Conservation (phyloP, 2,113 vertebrate genomes). For the Oophaga pumilio region DNA sequence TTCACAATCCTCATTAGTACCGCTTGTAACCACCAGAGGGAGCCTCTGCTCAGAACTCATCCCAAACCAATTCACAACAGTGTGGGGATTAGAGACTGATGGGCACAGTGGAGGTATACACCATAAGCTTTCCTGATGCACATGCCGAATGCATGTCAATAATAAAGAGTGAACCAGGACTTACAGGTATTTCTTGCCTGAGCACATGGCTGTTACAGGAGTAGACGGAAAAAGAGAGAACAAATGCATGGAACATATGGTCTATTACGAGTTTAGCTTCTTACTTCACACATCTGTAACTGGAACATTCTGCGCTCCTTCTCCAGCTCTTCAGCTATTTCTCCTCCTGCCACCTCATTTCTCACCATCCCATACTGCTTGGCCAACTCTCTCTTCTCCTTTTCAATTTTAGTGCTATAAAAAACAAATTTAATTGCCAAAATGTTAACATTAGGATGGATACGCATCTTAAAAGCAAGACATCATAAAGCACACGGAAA, state of each 20-base stretch:
- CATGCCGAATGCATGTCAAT: no score
- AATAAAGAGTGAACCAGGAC: no score
- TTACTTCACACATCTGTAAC: constrained; percentile 75
- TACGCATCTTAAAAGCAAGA: not conserved
- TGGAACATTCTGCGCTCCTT: constrained; percentile 75
- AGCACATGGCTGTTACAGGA: not conserved
- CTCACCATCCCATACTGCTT: constrained; percentile 74
- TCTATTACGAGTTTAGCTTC: not conserved
- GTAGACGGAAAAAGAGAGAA: not conserved
- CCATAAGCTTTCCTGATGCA: no score
- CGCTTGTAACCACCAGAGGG: no score
- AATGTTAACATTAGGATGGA: not conserved
- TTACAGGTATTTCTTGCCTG: no score
- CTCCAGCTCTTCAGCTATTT: constrained; percentile 74
- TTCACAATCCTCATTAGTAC: no score
- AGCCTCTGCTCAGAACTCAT: no score
- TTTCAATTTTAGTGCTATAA: constrained; percentile 72
- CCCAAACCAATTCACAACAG: no score
- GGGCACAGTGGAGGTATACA: no score
- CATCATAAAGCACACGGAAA: not conserved
- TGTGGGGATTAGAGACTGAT: no score
- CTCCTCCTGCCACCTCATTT: constrained; percentile 69
- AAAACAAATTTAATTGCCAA: not conserved
- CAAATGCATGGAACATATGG: not conserved
- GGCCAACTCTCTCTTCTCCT: constrained; percentile 72